Percentiles rank a stretch among this genome's conserved stretches.
Evolutionary conservation across 2,113 vertebrate genomes (phyloP).

Genomic region (Podarcis cretensis): DNA sequence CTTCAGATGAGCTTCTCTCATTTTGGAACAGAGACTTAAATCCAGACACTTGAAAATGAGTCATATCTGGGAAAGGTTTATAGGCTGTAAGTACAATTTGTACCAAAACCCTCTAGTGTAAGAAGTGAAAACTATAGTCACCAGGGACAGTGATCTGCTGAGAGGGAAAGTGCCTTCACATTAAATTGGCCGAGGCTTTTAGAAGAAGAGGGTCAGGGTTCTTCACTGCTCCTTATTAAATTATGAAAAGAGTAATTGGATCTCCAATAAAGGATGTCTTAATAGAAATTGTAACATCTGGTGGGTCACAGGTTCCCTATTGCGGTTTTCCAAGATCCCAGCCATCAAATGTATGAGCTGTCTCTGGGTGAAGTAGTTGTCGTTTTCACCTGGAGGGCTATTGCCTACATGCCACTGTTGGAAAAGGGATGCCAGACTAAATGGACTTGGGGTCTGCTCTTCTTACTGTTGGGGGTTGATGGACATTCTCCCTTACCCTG

Average conservation of each 20-base stretch:
- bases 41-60: background rate
- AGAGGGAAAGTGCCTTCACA: background rate
- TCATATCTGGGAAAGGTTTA: background rate
- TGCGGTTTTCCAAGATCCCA: background rate
- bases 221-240: background rate
- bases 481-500: too few relatives aligned
- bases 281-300: background rate
- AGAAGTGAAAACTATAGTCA: background rate
- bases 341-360: background rate
- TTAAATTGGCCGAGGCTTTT: background rate
- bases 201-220: background rate
- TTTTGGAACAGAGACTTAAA: background rate
- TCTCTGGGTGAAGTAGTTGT: background rate
- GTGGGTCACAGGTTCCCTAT: background rate
- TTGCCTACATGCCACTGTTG: background rate
- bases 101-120: constrained; percentile 4
- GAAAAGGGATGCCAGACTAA: background rate
- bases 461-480: too few relatives aligned
- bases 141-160: background rate
- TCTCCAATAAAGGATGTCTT: background rate
- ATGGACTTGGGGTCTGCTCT: background rate
- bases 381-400: background rate
- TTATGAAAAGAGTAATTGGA: constrained; percentile 5
- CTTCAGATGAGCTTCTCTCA: background rate
- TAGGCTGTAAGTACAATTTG: background rate